Conservation (phyloP, 2,113 vertebrate species). For the Ctenodactylus gundi region DNA sequence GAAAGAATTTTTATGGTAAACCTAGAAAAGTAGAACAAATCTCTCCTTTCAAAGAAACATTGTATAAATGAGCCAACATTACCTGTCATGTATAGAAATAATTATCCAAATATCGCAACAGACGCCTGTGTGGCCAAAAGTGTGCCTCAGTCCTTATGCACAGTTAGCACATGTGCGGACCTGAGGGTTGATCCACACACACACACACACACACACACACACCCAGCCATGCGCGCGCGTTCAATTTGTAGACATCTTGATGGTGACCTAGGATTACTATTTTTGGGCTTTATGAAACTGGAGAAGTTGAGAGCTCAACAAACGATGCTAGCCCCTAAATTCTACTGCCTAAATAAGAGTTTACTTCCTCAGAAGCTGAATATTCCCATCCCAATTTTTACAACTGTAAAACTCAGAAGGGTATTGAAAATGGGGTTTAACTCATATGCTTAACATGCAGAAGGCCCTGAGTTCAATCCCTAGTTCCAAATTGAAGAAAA, state of each 20-base stretch:
- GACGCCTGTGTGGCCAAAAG: background rate
- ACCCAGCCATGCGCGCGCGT: no score
- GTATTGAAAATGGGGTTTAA: no score
- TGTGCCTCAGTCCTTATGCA: background rate
- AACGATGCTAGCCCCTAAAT: background rate
- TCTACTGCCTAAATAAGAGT: background rate
- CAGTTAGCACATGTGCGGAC: background rate
- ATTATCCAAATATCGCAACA: background rate
- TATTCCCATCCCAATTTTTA: background rate
- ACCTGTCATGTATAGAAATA: background rate
- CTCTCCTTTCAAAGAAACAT: background rate
- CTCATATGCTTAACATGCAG: background rate
- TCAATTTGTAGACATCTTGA: background rate
- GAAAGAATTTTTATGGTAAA: background rate
- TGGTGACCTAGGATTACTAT: background rate
- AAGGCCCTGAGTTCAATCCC: background rate
- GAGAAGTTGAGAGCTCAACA: background rate
- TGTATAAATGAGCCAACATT: background rate
- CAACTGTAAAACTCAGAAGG: background rate
- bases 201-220: background rate
- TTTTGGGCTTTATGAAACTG: background rate
- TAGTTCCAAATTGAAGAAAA: background rate
- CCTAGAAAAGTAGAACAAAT: background rate
- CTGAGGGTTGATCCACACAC: background rate
- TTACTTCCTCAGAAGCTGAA: background rate